These are phyloP conservation scores for Isurus oxyrinchus DNA, from an alignment of 2,113 vertebrate genomes.

Conservation along the genomic window DNA sequence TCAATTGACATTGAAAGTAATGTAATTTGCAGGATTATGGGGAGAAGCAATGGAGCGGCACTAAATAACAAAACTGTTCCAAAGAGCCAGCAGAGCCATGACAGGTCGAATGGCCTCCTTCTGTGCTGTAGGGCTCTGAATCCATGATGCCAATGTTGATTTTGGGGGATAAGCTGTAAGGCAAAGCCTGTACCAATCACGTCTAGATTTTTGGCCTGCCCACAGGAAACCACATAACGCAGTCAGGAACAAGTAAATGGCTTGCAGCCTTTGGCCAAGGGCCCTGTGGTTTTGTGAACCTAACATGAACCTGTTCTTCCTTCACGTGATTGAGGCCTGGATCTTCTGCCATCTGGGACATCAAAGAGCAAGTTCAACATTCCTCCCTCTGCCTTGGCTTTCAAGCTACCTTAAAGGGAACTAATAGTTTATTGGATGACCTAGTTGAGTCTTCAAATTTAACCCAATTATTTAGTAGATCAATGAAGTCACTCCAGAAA, in stretches of 20 bases:
- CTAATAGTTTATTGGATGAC: neutral
- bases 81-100: neutral
- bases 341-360: neutral
- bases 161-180: neutral
- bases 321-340: neutral
- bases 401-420: neutral
- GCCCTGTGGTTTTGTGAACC: neutral
- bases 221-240: neutral
- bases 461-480: neutral
- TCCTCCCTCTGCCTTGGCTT: neutral
- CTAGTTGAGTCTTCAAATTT: neutral
- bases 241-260: neutral
- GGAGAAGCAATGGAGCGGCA: neutral
- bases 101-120: neutral
- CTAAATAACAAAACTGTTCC: neutral
- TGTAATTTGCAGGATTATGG: neutral
- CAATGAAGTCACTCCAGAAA: neutral
- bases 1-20: neutral
- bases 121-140: neutral
- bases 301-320: neutral
- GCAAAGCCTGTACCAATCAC: neutral
- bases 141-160: neutral
- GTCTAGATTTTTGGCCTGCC: neutral
- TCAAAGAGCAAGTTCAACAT: neutral
- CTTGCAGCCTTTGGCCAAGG: neutral